A percentile compares a stretch with the other conserved stretches of the same genome.
Evolutionary conservation across 30 jellyfish, hydroid and myxozoan species (phyloP).

Genomic region (Aurelia sp.): DNA sequence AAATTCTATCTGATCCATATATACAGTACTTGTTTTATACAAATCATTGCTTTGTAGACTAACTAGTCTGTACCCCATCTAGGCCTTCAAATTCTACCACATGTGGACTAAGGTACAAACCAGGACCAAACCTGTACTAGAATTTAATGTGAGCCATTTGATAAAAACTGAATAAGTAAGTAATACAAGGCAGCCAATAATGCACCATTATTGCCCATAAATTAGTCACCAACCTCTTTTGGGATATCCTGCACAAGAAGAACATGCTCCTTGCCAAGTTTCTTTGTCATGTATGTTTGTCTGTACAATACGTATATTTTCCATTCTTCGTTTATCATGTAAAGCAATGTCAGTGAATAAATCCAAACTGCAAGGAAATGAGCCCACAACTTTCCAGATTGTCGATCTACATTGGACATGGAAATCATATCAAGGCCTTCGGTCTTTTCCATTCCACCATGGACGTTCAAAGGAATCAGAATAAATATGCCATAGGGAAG

Average conservation of each 20-base stretch:
- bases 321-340: conserved; percentile 84
- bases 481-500: conserved; percentile 92
- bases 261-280: conserved; percentile 68
- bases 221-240: conserved; percentile 53
- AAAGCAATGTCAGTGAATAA: conserved; percentile 68
- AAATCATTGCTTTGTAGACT: too few species aligned
- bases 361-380: conserved; percentile 96
- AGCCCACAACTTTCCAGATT: conserved; percentile 85
- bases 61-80: too few species aligned
- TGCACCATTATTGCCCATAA: too few species aligned
- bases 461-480: conserved; percentile 82
- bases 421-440: conserved; percentile 85
- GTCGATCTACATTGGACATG: conserved; percentile 81
- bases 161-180: too few species aligned
- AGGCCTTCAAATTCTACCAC: too few species aligned
- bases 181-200: too few species aligned
- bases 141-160: too few species aligned
- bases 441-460: conserved; percentile 75
- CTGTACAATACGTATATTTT: conserved; percentile 69
- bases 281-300: conserved; percentile 80
- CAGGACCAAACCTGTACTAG: too few species aligned
- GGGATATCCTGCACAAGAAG: conserved; percentile 85
- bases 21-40: too few species aligned
- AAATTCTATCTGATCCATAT: too few species aligned
- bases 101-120: too few species aligned